phyloP scores from a whole-genome alignment of 2,797 vertebrate species.

The Pelodytes ibericus region DNA sequence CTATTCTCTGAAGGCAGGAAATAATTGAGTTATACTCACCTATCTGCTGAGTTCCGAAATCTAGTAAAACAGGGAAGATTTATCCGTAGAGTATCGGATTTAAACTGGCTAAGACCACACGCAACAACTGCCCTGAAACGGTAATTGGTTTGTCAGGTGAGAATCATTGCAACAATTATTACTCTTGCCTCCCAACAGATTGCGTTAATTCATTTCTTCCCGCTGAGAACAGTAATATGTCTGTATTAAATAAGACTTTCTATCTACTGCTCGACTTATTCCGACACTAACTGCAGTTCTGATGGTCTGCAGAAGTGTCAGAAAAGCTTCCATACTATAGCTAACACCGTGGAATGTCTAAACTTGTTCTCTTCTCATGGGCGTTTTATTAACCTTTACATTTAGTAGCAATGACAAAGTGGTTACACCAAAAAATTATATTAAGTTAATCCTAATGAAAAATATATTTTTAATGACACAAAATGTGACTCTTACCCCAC shows the following conservation, averaged over 20 bases:
- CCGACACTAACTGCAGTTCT: too few species aligned
- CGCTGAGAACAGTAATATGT: not conserved
- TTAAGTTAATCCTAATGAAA: too few species aligned
- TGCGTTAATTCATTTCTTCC: not conserved
- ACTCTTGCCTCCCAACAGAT: not conserved
- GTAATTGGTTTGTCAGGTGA: slow-evolving; percentile 51
- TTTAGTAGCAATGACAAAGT: too few species aligned
- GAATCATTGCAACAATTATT: slow-evolving; percentile 26
- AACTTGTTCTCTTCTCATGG: too few species aligned
- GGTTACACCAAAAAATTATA: too few species aligned
- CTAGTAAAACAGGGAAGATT: slow-evolving; percentile 55
- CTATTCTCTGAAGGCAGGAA: not conserved
- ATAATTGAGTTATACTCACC: slow-evolving; percentile 40
- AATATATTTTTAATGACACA: too few species aligned
- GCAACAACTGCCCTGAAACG: slow-evolving; percentile 61
- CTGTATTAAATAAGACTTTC: not conserved
- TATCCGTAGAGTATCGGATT: slow-evolving; percentile 54
- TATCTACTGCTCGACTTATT: too few species aligned
- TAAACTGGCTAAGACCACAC: slow-evolving; percentile 61
- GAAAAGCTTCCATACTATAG: too few species aligned
- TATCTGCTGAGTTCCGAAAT: slow-evolving; percentile 62
- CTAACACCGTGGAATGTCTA: too few species aligned
- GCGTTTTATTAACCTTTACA: too few species aligned
- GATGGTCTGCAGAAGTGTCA: too few species aligned
- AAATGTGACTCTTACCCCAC: slow-evolving; percentile 58